Evolutionary conservation across 2,113 vertebrate species (phyloP).

Genomic region (Nannobrachium achirus): DNA sequence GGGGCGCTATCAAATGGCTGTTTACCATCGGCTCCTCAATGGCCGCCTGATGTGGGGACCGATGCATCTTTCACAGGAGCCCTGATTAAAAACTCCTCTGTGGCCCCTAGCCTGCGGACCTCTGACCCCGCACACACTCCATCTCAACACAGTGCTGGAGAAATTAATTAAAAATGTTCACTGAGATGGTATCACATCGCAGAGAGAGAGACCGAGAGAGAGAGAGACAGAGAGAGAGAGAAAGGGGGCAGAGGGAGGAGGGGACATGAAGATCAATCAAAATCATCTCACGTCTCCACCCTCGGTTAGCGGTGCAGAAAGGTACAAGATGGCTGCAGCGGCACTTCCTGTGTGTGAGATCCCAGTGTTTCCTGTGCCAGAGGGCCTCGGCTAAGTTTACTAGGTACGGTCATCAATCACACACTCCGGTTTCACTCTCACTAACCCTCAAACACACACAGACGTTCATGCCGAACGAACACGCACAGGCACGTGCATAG

Average conservation of each 20-base stretch:
- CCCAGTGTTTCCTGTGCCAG: constrained; percentile 83
- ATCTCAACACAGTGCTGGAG: constrained; percentile 85
- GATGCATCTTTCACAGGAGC: constrained; percentile 83
- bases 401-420: constrained; percentile 94
- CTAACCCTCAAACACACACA: constrained; percentile 74
- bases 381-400: constrained; percentile 81
- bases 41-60: constrained; percentile 59
- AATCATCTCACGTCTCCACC: constrained; percentile 81
- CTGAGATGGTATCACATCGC: constrained; percentile 81
- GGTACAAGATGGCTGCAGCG: constrained; percentile 78
- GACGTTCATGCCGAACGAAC: no score
- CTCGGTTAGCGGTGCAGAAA: constrained; percentile 55
- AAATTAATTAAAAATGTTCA: constrained; percentile 96
- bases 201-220: constrained; percentile 21
- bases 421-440: constrained; percentile 80
- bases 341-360: constrained; percentile 88
- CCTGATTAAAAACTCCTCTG: constrained; percentile 97
- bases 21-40: constrained; percentile 75
- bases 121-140: constrained; percentile 88
- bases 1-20: constrained; percentile 74
- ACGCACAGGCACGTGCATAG: no score
- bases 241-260: neutral
- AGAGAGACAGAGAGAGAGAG: neutral
- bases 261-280: constrained; percentile 68
- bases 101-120: constrained; percentile 92